Evolutionary conservation across 1,140 invertebrate genomes (phyloP).

Genomic region (Drosophila tristis): DNA sequence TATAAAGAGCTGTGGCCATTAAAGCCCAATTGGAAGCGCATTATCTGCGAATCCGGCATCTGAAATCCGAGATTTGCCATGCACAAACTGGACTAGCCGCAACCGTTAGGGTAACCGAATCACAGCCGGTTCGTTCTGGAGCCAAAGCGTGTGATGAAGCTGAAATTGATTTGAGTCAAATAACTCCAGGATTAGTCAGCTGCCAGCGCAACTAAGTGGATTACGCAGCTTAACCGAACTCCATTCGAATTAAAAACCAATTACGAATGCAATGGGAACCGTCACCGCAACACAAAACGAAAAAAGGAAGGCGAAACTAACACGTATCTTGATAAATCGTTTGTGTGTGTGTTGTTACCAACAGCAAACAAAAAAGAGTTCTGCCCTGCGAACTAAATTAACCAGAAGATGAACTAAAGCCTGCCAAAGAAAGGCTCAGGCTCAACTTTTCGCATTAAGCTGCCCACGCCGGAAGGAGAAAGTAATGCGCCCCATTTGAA

Average conservation of each 20-base stretch:
- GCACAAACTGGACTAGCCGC: conserved; percentile 30
- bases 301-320: conserved; percentile 34
- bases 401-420: conserved; percentile 50
- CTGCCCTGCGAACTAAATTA: conserved; percentile 55
- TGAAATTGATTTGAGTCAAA: conserved; percentile 36
- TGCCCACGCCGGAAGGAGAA: conserved; percentile 9
- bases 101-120: no score
- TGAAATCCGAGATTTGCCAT: conserved; percentile 17
- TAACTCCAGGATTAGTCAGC: conserved; percentile 8
- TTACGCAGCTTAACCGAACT: conserved; percentile 48
- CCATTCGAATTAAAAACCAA: conserved; percentile 57
- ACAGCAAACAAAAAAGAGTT: conserved; percentile 19
- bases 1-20: conserved; percentile 29
- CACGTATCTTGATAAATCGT: conserved; percentile 44
- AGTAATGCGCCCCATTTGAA: conserved; percentile 55
- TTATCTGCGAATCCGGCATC: no score
- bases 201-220: conserved; percentile 41
- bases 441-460: conserved; percentile 38
- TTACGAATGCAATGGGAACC: conserved; percentile 26
- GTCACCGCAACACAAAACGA: not conserved
- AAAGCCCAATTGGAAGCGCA: not conserved
- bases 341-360: not conserved
- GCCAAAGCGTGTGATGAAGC: not conserved
- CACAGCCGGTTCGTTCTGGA: no score
- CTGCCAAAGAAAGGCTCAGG: conserved; percentile 11